Evolutionary conservation across 2,113 vertebrate genomes (phyloP), one percentile per base, ranked within the genome.

Genomic region (Paramisgurnus dabryanus): DNA sequence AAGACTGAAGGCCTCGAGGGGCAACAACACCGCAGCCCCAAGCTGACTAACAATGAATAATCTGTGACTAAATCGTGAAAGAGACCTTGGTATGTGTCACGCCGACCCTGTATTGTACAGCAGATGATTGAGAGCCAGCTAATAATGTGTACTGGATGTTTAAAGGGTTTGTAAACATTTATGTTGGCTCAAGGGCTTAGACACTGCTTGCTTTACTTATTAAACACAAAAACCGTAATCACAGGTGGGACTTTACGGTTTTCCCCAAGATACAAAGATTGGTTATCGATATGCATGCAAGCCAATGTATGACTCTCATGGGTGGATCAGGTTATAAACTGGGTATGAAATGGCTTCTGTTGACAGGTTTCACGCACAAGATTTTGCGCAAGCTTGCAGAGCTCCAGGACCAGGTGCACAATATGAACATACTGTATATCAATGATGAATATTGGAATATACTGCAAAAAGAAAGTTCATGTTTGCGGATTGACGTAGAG

Each of bases 1-100:
- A 75, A 49, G 69, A 86, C 34, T 43, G 50, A 85, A 80, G 79
- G 60, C 57, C 27, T 70, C 74, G 72, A 87, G 84, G 76, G n/a
- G 15, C 83, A 71, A 34, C 69, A 53, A 49, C 67, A 66, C 74
- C 60, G 47, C 61, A 10, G 58, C 17, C 50, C n/a, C 41, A 75
- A 69, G 15, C 7, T 55, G 60, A 76, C 61, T 53, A 66, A 76
- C 7, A 17, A 53, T 64, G 74, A 66, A 39, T 66, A 50, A 66
- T 77, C 10, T 17, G 9, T 41, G 63, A 53, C 63, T 65, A 43
- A 43, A 60, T 61, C n/a, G 5, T 4, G 8, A 57, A 74, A 60
- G 63, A 67, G 63, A 40, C 63, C 55, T n/a, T n/a, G 55, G 55
- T 58, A 58, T 58, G 55, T n/a, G 55, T 58, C 55, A 64, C 72